Conservation (phyloP, 2,113 vertebrate genomes). For the Leucoraja erinaceus region DNA sequence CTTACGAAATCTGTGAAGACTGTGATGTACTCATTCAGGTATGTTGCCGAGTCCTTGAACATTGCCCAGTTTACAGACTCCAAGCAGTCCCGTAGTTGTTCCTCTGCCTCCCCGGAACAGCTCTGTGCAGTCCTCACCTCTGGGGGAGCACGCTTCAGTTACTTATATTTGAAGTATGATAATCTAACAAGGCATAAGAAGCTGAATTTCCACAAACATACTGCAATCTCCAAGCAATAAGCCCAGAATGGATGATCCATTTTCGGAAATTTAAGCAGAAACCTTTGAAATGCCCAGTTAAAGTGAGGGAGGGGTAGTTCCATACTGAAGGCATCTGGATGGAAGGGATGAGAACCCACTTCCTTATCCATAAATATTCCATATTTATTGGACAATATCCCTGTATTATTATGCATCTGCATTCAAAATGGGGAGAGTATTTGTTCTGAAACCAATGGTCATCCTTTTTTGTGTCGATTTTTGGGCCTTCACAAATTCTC, state of each 20-base stretch:
- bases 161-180: background rate
- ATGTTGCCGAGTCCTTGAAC: too few relatives aligned
- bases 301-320: background rate
- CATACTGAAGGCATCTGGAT: background rate
- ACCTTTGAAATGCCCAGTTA: background rate
- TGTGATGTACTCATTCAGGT: too few relatives aligned
- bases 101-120: too few relatives aligned
- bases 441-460: background rate
- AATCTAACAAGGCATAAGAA: background rate
- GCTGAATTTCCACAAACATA: background rate
- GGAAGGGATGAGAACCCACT: background rate
- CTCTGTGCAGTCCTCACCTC: too few relatives aligned
- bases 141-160: too few relatives aligned
- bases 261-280: background rate
- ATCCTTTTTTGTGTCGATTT: background rate
- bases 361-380: background rate
- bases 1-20: too few relatives aligned
- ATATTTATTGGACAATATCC: background rate
- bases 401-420: background rate
- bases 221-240: background rate
- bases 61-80: too few relatives aligned
- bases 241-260: background rate
- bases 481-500: background rate
- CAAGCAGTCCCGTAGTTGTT: too few relatives aligned
- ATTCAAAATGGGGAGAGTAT: background rate